Conservation (phyloP, 2,888 invertebrate species). For the Ophion slaviceki region DNA sequence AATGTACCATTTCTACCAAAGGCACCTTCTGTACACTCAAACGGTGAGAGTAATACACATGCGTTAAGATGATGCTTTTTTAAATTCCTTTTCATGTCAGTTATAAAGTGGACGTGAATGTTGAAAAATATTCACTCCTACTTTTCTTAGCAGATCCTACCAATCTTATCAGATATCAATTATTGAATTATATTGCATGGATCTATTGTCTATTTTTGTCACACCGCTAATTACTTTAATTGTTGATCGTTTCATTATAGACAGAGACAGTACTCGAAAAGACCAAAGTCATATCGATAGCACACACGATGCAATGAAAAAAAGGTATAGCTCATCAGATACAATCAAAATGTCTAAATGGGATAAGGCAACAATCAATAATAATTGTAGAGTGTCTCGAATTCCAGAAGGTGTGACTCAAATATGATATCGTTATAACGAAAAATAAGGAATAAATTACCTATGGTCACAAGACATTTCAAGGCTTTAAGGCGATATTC, state of each 20-base stretch:
- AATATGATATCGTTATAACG: conserved; percentile 23
- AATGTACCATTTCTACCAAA: conserved; percentile 25
- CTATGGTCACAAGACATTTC: conserved; percentile 20
- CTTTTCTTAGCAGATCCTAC: conserved; percentile 8
- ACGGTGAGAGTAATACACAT: conserved; percentile 31
- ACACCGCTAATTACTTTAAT: conserved; percentile 22
- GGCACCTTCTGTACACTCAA: conserved; percentile 16
- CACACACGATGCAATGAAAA: conserved; percentile 29
- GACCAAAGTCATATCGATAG: conserved; percentile 18
- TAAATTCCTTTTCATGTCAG: conserved; percentile 21
- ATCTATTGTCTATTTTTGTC: conserved; percentile 19
- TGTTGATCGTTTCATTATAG: conserved; percentile 34
- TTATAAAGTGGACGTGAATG: conserved; percentile 20
- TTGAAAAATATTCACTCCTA: conserved; percentile 21
- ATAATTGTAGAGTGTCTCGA: conserved; percentile 33
- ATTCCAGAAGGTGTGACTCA: conserved; percentile 29
- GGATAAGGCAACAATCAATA: conserved; percentile 17
- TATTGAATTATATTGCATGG: conserved; percentile 18
- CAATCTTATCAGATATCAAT: conserved; percentile 20
- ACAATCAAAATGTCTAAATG: conserved; percentile 23
- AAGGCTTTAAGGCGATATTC: conserved; percentile 26
- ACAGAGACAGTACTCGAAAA: conserved; percentile 1
- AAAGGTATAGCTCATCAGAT: conserved; percentile 30
- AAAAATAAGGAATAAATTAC: conserved; percentile 13
- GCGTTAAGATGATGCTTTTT: conserved; percentile 20